Conservation (phyloP, 1,140 invertebrate genomes). For the Micrasema minimum region DNA sequence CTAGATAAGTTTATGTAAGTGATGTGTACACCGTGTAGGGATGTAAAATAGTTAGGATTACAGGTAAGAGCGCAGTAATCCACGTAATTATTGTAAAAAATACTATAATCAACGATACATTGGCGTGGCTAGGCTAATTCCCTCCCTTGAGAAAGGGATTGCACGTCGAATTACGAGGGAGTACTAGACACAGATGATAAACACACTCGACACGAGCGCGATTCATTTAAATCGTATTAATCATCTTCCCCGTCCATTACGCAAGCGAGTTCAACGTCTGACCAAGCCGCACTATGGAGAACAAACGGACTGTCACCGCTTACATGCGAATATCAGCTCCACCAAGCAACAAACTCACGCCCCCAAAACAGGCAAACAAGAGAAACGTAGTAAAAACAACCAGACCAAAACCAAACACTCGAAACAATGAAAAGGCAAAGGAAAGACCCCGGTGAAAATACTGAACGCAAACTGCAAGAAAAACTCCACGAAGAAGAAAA, state of each 20-base stretch:
- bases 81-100: not conserved
- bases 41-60: too few relatives aligned
- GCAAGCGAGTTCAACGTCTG: slow-evolving; percentile 49
- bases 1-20: too few relatives aligned
- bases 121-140: not conserved
- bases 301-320: slow-evolving; percentile 17
- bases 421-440: not conserved
- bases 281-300: slow-evolving; percentile 3
- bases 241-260: slow-evolving; percentile 46
- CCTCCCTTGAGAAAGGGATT: not conserved
- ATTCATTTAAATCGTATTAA: slow-evolving; percentile 50
- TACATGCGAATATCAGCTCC: slow-evolving; percentile 14
- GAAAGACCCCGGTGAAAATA: not conserved
- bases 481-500: slow-evolving; percentile 1
- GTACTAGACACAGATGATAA: slow-evolving; percentile 12
- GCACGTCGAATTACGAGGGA: not conserved
- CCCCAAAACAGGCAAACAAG: slow-evolving; percentile 40
- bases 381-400: slow-evolving; percentile 15
- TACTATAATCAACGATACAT: too few relatives aligned
- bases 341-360: not conserved
- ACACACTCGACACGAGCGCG: slow-evolving; percentile 30
- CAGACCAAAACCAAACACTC: slow-evolving; percentile 1
- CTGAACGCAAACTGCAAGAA: not conserved
- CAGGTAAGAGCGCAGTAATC: too few relatives aligned
- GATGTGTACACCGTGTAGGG: too few relatives aligned